phyloP scores from a whole-genome alignment of 2,797 vertebrate genomes.

The Onychomys torridus region DNA sequence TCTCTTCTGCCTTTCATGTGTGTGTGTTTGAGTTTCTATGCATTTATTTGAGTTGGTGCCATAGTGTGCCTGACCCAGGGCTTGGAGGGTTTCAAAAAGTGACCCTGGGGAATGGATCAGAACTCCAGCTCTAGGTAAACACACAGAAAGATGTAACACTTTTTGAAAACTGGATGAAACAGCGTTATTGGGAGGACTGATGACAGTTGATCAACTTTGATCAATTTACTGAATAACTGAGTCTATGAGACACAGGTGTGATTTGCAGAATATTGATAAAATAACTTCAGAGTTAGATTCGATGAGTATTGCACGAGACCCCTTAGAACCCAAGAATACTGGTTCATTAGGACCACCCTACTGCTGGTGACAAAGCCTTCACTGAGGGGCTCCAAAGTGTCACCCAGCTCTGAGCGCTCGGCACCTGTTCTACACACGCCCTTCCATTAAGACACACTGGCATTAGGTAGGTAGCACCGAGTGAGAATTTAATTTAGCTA shows the following conservation, averaged over 20 bases:
- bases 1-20: too few relatives aligned
- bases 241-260: accelerated
- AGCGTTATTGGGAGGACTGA: too few relatives aligned
- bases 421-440: too few relatives aligned
- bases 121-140: neutral
- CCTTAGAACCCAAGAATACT: neutral
- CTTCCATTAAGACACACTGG: neutral
- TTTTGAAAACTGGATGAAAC: neutral
- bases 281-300: neutral
- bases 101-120: neutral
- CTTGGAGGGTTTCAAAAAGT: neutral
- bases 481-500: neutral
- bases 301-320: accelerated
- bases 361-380: accelerated
- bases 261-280: neutral
- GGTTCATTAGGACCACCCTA: accelerated
- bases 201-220: neutral
- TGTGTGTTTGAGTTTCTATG: neutral
- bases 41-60: neutral
- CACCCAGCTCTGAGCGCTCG: too few relatives aligned
- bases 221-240: neutral
- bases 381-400: accelerated
- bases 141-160: too few relatives aligned
- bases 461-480: neutral
- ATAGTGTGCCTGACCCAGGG: neutral